These are phyloP conservation scores for Orientallactaga bullata DNA, from an alignment of 2,113 vertebrate species.

Conservation along the genomic window DNA sequence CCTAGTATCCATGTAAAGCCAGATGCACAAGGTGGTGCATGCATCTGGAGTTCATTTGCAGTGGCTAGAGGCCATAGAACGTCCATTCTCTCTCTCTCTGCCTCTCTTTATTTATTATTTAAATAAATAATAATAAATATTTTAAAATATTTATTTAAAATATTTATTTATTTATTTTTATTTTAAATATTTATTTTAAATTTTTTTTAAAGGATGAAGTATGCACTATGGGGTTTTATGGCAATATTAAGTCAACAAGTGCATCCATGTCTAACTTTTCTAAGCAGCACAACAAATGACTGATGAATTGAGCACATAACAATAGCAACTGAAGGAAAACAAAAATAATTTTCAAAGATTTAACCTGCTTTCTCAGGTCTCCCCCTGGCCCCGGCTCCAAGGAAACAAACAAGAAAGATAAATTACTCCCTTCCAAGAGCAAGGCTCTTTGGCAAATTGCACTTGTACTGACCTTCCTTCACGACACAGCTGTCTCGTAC, in stretches of 20 bases:
- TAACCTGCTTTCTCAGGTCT: neutral
- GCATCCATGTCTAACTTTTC: neutral
- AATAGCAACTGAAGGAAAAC: neutral
- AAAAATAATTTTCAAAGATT: constrained; percentile 12
- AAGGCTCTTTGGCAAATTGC: neutral
- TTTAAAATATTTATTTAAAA: too few relatives aligned
- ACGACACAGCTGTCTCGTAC: too few relatives aligned
- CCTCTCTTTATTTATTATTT: too few relatives aligned
- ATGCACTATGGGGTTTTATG: neutral
- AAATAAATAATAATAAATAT: neutral
- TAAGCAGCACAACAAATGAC: neutral
- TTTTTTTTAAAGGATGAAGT: neutral
- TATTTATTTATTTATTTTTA: too few relatives aligned
- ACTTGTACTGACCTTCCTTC: neutral
- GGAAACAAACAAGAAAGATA: constrained; percentile 10
- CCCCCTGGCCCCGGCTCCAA: neutral
- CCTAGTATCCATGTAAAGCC: too few relatives aligned
- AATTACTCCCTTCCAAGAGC: neutral
- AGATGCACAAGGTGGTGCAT: too few relatives aligned
- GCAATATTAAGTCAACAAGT: neutral
- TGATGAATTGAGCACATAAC: neutral
- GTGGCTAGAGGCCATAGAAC: too few relatives aligned
- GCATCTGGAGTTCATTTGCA: too few relatives aligned
- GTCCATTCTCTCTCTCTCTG: too few relatives aligned
- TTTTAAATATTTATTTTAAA: too few relatives aligned